A percentile compares a stretch with the other conserved stretches of the same genome.
Conservation (phyloP, 2,888 invertebrate species). For the Ormyrus thymus region DNA sequence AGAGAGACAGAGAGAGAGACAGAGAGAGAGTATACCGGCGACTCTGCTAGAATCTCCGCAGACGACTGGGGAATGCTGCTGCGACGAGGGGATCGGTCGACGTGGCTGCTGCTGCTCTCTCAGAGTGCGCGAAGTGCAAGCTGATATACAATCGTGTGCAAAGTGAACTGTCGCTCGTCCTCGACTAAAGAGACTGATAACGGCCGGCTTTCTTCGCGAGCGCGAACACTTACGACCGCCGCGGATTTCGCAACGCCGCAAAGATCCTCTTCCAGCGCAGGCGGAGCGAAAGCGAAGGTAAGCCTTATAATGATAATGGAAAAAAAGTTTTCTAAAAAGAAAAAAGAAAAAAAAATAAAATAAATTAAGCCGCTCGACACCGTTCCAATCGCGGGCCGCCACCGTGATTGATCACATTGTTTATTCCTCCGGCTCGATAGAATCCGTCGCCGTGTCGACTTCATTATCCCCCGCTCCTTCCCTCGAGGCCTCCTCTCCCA, state of each 20-base stretch:
- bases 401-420: slow-evolving; percentile 49
- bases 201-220: background rate
- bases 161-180: slow-evolving; percentile 30
- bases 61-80: too few relatives aligned
- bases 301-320: too few relatives aligned
- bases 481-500: background rate
- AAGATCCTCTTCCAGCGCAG: background rate
- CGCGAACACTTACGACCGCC: background rate
- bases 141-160: slow-evolving; percentile 35
- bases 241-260: background rate
- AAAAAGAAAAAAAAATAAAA: too few relatives aligned
- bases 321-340: too few relatives aligned
- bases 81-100: too few relatives aligned
- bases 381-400: background rate
- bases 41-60: background rate
- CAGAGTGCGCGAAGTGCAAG: slow-evolving; percentile 51
- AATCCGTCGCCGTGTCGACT: slow-evolving; percentile 47
- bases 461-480: slow-evolving; percentile 44
- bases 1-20: background rate
- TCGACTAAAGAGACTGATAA: background rate
- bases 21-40: background rate
- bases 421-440: slow-evolving; percentile 46
- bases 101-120: too few relatives aligned
- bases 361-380: slow-evolving; percentile 4
- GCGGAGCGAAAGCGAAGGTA: slow-evolving; percentile 4